These are phyloP conservation scores for Hirtodrosophila trivittata DNA, from an alignment of 2,888 invertebrate species.

Conservation along the genomic window DNA sequence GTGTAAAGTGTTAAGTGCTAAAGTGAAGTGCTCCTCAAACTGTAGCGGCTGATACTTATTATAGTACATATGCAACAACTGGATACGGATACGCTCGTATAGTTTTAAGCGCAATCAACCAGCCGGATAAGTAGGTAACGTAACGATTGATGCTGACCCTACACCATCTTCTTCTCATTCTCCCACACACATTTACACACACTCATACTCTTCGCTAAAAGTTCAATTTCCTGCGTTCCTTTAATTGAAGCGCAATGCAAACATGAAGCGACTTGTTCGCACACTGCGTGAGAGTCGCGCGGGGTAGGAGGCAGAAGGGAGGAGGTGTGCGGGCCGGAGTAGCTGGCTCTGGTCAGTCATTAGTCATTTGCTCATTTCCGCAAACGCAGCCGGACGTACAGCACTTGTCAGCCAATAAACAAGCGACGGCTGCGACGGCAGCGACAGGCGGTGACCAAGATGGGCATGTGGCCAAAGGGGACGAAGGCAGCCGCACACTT, in stretches of 20 bases:
- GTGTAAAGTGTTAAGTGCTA: constrained; percentile 36
- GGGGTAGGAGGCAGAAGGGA: neutral
- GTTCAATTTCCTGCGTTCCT: constrained; percentile 77
- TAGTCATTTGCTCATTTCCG: constrained; percentile 80
- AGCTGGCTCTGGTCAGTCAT: constrained; percentile 69
- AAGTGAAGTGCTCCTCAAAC: constrained; percentile 64
- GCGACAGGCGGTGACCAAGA: neutral
- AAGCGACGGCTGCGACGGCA: constrained; percentile 47
- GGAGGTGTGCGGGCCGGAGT: constrained; percentile 16
- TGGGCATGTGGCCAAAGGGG: neutral
- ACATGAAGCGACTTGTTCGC: constrained; percentile 45
- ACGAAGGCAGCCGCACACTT: constrained; percentile 1
- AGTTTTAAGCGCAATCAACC: constrained; percentile 45
- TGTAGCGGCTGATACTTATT: constrained; percentile 30
- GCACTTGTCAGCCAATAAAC: constrained; percentile 80
- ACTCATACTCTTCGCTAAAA: constrained; percentile 56
- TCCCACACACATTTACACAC: neutral
- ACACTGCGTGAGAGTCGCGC: constrained; percentile 8
- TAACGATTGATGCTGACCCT: constrained; percentile 39
- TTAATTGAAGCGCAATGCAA: constrained; percentile 74
- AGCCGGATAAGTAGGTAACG: constrained; percentile 63
- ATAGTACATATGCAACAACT: constrained; percentile 68
- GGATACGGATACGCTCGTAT: constrained; percentile 67
- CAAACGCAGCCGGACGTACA: constrained; percentile 74
- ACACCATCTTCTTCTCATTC: neutral